A percentile compares a stretch with the other conserved stretches of the same genome.
Conservation (phyloP, 1,140 invertebrate genomes). For the Chionoecetes opilio region DNA sequence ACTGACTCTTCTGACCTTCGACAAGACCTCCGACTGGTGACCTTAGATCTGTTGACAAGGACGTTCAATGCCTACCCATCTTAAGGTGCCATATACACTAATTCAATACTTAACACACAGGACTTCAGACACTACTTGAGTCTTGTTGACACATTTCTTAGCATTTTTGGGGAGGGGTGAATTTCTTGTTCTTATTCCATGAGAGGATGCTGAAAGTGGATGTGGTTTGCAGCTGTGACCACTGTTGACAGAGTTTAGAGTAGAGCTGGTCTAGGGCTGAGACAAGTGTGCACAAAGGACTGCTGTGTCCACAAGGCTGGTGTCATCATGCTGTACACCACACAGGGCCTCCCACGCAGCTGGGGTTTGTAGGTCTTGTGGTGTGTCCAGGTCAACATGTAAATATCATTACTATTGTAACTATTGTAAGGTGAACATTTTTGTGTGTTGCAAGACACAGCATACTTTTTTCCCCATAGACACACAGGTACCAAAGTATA, state of each 20-base stretch:
- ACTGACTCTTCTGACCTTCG: conserved; percentile 65
- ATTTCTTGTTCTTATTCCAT: conserved; percentile 30
- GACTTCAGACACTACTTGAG: conserved; percentile 32
- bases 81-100: conserved; percentile 61
- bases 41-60: conserved; percentile 29
- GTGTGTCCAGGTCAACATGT: conserved; percentile 23
- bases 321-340: conserved; percentile 63
- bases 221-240: not conserved
- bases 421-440: conserved; percentile 21
- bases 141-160: conserved; percentile 20
- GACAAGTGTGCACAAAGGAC: conserved; percentile 60
- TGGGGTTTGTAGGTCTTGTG: not conserved
- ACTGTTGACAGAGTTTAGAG: not conserved
- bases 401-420: conserved; percentile 31
- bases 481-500: conserved; percentile 35
- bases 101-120: conserved; percentile 21
- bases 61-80: conserved; percentile 38
- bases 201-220: conserved; percentile 29
- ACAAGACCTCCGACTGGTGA: conserved; percentile 38
- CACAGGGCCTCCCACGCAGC: conserved; percentile 11
- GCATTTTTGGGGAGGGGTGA: not conserved
- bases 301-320: conserved; percentile 64
- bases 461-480: not conserved
- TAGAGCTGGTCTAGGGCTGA: not conserved
- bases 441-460: conserved; percentile 31